Conservation (phyloP, 2,888 invertebrate species). For the Melangyna quadrimaculata region DNA sequence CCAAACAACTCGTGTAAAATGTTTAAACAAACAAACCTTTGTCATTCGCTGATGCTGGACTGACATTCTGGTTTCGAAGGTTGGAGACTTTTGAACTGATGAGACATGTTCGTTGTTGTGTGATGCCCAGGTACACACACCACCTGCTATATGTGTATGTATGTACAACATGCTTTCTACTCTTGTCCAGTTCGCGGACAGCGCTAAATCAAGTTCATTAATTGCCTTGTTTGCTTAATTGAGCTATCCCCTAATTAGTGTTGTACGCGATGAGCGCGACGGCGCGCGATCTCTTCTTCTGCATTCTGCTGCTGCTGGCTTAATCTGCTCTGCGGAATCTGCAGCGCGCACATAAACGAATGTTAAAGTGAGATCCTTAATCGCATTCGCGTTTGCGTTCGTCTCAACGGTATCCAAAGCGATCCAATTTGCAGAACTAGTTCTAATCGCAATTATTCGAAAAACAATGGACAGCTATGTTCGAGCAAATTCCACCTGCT, state of each 20-base stretch:
- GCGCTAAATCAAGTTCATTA: conserved; percentile 71
- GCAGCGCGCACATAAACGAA: conserved; percentile 23
- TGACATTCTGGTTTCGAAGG: not conserved
- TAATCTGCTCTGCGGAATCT: conserved; percentile 69
- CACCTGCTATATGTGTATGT: conserved; percentile 6
- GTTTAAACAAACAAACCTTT: not conserved
- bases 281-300: conserved; percentile 17
- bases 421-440: conserved; percentile 72
- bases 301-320: no score
- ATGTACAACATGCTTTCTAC: conserved; percentile 16
- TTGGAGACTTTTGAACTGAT: conserved; percentile 27
- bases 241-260: conserved; percentile 76
- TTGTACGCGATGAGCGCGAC: conserved; percentile 53
- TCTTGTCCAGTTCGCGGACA: conserved; percentile 42
- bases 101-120: conserved; percentile 1
- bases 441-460: conserved; percentile 72
- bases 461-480: conserved; percentile 70
- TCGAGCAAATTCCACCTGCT: conserved; percentile 66
- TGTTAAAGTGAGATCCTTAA: conserved; percentile 58
- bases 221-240: conserved; percentile 75
- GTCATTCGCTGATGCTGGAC: not conserved
- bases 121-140: not conserved
- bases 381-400: conserved; percentile 37
- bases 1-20: not conserved
- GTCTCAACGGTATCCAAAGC: conserved; percentile 52